Evolutionary conservation across 2,888 invertebrate genomes (phyloP), one percentile per base, ranked within the genome.

Genomic region (Uropetala carovei): DNA sequence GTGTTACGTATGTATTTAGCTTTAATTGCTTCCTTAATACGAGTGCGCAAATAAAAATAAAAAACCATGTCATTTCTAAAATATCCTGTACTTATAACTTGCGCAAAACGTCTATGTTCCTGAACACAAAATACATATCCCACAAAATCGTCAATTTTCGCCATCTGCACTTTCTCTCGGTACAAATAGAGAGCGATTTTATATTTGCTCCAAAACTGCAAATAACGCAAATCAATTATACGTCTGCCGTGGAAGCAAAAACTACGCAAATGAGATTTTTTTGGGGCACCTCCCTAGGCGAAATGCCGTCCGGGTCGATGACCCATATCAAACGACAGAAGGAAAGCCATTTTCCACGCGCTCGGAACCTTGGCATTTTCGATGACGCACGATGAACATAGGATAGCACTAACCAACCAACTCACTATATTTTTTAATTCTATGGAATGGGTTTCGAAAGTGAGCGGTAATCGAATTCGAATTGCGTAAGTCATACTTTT

Each of bases 281-380:
- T 27, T 27, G 11, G 18, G 22, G 4, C 75, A 22, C 22, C 14
- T 22, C 59, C 14, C 30, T 43, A 83, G 18, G 57, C 22, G 43
- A 56, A n/a, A 83, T 57, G 57, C n/a, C 64, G 18, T 16, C 13
- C 27, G 64, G 30, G 18, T 86, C 86, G 86, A 64, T 89, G 64
- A 16, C 89, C 89, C 56, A 89, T 43, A 64, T 89, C 30, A 68
- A 64, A 27, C 43, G 16, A 10, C 43, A 56, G 83, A 83, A 8
- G 56, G 64, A 89, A 89, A 58, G 13, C 9, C 11, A 64, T 64
- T 68, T 89, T 56, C 1, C 89, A 43, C 11, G 11, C 83, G n/a
- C 27, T n/a, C 59, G n/a, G 68, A 64, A 89, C 64, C 64, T 89
- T 89, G 89, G 43, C 89, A 89, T 89, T 89, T 89, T 13, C 60